Conservation (phyloP, 2,113 vertebrate genomes). For the Balaeniceps rex region DNA sequence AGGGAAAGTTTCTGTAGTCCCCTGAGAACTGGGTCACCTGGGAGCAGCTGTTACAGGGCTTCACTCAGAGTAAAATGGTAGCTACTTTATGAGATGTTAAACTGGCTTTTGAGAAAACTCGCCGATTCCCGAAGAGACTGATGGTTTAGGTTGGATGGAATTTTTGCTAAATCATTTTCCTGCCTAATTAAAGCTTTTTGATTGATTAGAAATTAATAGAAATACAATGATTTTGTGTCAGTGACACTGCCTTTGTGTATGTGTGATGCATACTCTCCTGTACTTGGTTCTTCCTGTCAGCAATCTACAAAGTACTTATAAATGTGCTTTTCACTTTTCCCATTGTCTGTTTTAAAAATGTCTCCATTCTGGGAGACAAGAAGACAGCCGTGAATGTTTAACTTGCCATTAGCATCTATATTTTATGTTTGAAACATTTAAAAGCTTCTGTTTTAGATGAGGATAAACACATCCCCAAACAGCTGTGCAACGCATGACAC, state of each 20-base stretch:
- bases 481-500: slow-evolving; percentile 52
- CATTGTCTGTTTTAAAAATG: slow-evolving; percentile 28
- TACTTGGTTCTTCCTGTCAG: background rate
- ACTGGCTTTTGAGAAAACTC: background rate
- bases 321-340: slow-evolving; percentile 13
- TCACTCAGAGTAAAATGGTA: background rate
- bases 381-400: slow-evolving; percentile 26
- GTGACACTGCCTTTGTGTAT: background rate
- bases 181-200: background rate
- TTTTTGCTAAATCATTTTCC: background rate
- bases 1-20: background rate
- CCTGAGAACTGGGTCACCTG: background rate
- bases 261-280: background rate
- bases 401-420: slow-evolving; percentile 40
- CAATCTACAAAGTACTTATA: background rate
- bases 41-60: background rate
- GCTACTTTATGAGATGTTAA: background rate
- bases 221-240: background rate
- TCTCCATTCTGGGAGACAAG: slow-evolving; percentile 17
- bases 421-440: slow-evolving; percentile 61
- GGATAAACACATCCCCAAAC: slow-evolving; percentile 68
- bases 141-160: background rate
- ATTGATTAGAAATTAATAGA: background rate
- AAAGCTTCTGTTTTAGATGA: slow-evolving; percentile 69
- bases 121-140: background rate